These are phyloP conservation scores for Phrixothrix hirtus DNA, from an alignment of 2,888 invertebrate genomes.

Conservation along the genomic window DNA sequence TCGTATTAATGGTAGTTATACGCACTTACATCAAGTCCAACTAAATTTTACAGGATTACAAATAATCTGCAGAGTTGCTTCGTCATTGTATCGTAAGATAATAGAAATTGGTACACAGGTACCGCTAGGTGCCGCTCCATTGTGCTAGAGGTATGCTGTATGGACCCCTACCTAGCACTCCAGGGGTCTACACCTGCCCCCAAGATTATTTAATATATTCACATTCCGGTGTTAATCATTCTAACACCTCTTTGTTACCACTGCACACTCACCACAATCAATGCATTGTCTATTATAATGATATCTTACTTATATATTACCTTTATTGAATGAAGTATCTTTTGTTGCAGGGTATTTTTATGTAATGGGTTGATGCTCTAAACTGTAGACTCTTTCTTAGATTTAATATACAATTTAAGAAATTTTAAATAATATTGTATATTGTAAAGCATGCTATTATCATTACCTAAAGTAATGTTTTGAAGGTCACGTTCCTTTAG, in stretches of 20 bases:
- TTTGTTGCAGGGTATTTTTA: not conserved
- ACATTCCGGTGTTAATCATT: conserved; percentile 56
- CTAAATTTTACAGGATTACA: no score
- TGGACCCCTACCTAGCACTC: conserved; percentile 43
- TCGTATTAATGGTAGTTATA: not conserved
- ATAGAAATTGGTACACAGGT: not conserved
- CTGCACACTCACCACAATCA: conserved; percentile 35
- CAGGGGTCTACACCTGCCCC: conserved; percentile 51
- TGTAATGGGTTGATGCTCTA: not conserved
- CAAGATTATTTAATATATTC: conserved; percentile 55
- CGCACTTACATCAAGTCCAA: no score
- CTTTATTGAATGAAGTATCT: no score
- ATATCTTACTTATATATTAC: conserved; percentile 26
- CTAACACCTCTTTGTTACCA: conserved; percentile 46
- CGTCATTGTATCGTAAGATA: no score
- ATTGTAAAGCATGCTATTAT: no score
- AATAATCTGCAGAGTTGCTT: no score
- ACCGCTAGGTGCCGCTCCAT: conserved; percentile 22
- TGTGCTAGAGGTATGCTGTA: conserved; percentile 30
- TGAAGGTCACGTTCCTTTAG: no score
- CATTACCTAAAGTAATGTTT: no score
- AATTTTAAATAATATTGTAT: no score
- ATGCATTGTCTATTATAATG: conserved; percentile 21
- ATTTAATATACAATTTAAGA: no score
- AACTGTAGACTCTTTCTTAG: no score